Percentiles rank a stretch among this genome's conserved stretches.
phyloP scores from a whole-genome alignment of 2,888 invertebrate genomes.

The Germaria angustata region DNA sequence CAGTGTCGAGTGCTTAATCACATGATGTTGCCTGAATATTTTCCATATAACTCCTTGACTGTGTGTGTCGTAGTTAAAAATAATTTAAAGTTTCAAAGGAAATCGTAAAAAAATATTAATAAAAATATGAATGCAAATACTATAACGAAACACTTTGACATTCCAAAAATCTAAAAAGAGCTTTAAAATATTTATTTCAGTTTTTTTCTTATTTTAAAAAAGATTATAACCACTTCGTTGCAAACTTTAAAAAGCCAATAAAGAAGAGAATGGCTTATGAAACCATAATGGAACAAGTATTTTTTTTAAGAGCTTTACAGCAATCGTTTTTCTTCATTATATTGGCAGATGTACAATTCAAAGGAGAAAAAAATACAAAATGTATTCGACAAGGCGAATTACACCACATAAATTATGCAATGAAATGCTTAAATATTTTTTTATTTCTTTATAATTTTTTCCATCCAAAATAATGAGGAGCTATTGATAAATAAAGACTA shows the following conservation, averaged over 20 bases:
- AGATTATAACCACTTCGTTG: neutral
- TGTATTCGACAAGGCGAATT: constrained; percentile 38
- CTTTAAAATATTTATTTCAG: constrained; percentile 1
- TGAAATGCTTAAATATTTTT: constrained; percentile 41
- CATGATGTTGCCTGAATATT: constrained; percentile 18
- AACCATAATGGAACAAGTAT: constrained; percentile 51
- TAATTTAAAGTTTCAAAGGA: constrained; percentile 43
- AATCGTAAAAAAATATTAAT: constrained; percentile 39
- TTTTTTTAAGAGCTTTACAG: constrained; percentile 24
- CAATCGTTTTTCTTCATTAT: neutral
- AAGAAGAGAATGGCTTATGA: constrained; percentile 53
- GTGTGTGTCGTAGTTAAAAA: neutral
- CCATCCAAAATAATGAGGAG: neutral
- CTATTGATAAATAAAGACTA: neutral
- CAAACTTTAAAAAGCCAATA: constrained; percentile 7
- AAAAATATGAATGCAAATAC: neutral
- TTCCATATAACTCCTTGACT: constrained; percentile 21
- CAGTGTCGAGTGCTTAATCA: neutral
- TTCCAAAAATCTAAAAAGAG: neutral
- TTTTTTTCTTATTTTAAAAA: neutral
- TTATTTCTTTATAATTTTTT: constrained; percentile 19
- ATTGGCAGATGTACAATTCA: constrained; percentile 52
- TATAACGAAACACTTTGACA: too few species aligned
- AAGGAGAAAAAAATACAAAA: constrained; percentile 26
- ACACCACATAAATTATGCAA: constrained; percentile 62